phyloP scores from a whole-genome alignment of 1,140 invertebrate genomes.

The Goniozus legneri region DNA sequence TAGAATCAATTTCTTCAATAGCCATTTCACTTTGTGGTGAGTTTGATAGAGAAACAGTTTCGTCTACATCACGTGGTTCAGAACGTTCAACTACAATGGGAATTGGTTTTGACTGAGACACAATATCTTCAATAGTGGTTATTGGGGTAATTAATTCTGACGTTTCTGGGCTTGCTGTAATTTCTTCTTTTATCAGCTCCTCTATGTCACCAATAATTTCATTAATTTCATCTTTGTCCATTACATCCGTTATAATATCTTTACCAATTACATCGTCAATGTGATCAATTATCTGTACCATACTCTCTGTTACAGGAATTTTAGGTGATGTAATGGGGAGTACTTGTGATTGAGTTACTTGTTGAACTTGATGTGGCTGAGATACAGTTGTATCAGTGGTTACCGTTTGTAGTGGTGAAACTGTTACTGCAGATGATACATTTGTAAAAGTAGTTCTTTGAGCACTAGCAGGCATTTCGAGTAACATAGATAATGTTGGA shows the following conservation, averaged over 20 bases:
- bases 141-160: slow-evolving; percentile 16
- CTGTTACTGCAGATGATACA: too few relatives aligned
- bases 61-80: slow-evolving; percentile 30
- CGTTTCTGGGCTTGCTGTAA: slow-evolving; percentile 40
- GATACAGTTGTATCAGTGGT: neutral
- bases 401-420: slow-evolving; percentile 21
- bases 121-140: slow-evolving; percentile 12
- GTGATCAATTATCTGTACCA: slow-evolving; percentile 48
- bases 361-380: slow-evolving; percentile 9
- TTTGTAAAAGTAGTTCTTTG: slow-evolving; percentile 33
- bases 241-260: slow-evolving; percentile 45
- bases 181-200: slow-evolving; percentile 51
- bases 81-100: slow-evolving; percentile 21
- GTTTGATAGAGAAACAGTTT: slow-evolving; percentile 31
- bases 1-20: slow-evolving; percentile 49
- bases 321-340: slow-evolving; percentile 18
- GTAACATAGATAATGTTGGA: slow-evolving; percentile 63
- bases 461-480: slow-evolving; percentile 54
- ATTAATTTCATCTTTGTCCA: slow-evolving; percentile 53
- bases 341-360: slow-evolving; percentile 11
- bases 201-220: slow-evolving; percentile 54
- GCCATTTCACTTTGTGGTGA: slow-evolving; percentile 42
- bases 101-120: slow-evolving; percentile 19
- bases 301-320: slow-evolving; percentile 36
- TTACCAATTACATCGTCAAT: slow-evolving; percentile 50